Conservation (phyloP, 1,140 invertebrate genomes). For the Macrotrachela quadricornifera region DNA sequence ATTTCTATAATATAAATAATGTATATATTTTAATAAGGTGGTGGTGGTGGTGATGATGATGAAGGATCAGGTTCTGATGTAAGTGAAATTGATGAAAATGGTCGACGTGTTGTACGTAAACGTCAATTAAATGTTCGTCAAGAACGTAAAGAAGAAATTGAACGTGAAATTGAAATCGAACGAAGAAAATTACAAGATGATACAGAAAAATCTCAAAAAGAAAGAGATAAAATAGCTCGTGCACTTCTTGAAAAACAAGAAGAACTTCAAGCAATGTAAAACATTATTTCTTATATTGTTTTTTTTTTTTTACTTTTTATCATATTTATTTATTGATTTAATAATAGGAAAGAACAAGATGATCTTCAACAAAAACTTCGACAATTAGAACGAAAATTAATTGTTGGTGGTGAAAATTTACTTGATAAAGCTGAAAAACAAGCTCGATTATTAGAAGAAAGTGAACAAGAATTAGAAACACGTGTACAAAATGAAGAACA, state of each 20-base stretch:
- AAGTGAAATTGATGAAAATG: conserved; percentile 10
- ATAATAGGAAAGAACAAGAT: conserved; percentile 36
- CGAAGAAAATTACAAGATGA: conserved; percentile 32
- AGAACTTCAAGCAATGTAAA: conserved; percentile 30
- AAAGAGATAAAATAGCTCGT: conserved; percentile 40
- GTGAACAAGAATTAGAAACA: conserved; percentile 64
- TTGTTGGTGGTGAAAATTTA: conserved; percentile 91
- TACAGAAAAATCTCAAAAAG: conserved; percentile 36
- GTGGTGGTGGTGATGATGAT: neutral
- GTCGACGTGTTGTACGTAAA: conserved; percentile 8
- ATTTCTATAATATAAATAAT: conserved; percentile 8
- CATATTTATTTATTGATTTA: neutral
- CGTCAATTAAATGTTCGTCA: neutral
- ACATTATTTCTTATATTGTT: conserved; percentile 11
- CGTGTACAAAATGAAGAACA: conserved; percentile 57
- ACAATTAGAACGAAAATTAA: conserved; percentile 74
- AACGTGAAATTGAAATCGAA: conserved; percentile 13
- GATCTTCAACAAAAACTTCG: conserved; percentile 58
- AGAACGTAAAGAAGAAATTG: conserved; percentile 22
- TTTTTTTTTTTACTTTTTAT: neutral
- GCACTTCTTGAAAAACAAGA: conserved; percentile 43
- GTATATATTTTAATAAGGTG: neutral
- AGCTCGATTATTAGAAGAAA: conserved; percentile 64
- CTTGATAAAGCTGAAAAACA: conserved; percentile 88
- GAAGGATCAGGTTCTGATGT: neutral